phyloP scores from a whole-genome alignment of 2,113 vertebrate species.

The Xiphias gladius region DNA sequence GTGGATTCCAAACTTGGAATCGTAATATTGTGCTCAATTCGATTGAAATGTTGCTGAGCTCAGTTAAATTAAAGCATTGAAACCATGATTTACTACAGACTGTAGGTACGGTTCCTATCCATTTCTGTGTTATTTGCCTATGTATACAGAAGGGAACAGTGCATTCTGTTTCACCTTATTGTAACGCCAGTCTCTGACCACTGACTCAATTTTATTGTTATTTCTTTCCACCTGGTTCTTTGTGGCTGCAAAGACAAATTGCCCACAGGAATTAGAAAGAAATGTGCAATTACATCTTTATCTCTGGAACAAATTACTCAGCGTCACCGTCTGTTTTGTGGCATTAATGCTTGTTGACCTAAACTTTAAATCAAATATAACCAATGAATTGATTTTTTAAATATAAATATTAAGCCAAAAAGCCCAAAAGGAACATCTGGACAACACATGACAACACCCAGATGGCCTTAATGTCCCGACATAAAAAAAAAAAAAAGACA shows the following conservation, averaged over 20 bases:
- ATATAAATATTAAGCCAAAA: neutral
- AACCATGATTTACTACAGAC: too few relatives aligned
- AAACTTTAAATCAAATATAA: neutral
- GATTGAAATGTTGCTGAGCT: slow-evolving; percentile 7
- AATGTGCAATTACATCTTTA: neutral
- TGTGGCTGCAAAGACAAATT: neutral
- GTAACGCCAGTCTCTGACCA: neutral
- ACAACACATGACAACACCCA: neutral
- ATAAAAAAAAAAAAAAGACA: neutral
- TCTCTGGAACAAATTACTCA: neutral
- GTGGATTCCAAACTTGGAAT: slow-evolving; percentile 16
- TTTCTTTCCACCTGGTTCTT: neutral
- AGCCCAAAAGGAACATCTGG: neutral
- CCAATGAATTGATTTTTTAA: neutral
- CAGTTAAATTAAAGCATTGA: neutral
- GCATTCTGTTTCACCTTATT: neutral
- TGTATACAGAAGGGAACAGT: neutral
- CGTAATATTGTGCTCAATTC: slow-evolving; percentile 2
- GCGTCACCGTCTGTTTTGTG: neutral
- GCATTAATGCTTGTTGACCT: neutral
- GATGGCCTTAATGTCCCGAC: neutral
- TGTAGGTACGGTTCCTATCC: neutral
- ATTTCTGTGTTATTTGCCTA: neutral
- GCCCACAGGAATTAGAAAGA: neutral
- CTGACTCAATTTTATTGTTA: neutral